Percentiles rank a stretch among this genome's conserved stretches.
phyloP scores from a whole-genome alignment of 2,113 vertebrate species.

The Bufo gargarizans region DNA sequence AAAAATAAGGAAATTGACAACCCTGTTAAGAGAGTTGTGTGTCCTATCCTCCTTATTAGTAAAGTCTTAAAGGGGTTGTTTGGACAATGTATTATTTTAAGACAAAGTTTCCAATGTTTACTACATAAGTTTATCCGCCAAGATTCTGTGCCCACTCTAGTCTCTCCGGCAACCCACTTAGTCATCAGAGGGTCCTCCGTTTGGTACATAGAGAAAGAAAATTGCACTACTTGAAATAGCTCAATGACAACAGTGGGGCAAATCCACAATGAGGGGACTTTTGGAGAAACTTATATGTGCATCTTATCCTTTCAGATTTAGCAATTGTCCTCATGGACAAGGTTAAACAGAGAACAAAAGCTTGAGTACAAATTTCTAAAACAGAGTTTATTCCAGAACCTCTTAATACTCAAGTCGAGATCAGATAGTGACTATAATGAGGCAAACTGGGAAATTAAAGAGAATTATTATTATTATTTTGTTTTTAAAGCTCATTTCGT shows the following conservation, averaged over 20 bases:
- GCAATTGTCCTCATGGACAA: not conserved
- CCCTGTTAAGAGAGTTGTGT: too few species aligned
- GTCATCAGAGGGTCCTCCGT: not conserved
- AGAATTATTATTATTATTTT: not conserved
- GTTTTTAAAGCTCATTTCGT: not conserved
- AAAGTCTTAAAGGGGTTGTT: too few species aligned
- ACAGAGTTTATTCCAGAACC: not conserved
- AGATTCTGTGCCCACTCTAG: not conserved
- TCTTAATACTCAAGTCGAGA: not conserved
- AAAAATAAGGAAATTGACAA: too few species aligned
- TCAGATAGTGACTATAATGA: not conserved
- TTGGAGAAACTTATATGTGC: not conserved
- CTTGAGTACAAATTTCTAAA: not conserved
- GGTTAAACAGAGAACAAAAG: not conserved
- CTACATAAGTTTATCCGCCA: too few species aligned
- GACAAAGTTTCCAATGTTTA: too few species aligned
- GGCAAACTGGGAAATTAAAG: not conserved
- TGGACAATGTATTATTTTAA: too few species aligned
- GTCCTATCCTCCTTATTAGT: too few species aligned
- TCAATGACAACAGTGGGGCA: not conserved
- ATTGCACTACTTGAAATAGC: too few species aligned
- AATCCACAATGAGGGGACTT: not conserved
- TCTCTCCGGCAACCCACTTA: not conserved
- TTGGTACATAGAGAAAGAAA: not conserved
- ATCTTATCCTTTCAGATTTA: not conserved